A percentile compares a stretch with the other conserved stretches of the same genome.
phyloP scores from a whole-genome alignment of 92 coral and sea anemone species.

The Paragorgia papillata region DNA sequence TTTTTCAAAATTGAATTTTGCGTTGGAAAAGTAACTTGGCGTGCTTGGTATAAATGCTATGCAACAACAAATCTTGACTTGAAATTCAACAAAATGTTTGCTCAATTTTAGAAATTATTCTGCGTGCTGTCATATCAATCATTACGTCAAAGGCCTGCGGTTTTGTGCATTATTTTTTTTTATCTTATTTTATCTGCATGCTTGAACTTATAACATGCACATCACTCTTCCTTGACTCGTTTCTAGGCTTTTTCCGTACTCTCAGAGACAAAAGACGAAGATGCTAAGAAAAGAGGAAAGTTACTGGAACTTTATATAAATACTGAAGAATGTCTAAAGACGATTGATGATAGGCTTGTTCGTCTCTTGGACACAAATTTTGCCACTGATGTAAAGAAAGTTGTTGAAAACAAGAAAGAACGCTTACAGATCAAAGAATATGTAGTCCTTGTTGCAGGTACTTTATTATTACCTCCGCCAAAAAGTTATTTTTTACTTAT shows the following conservation, averaged over 20 bases:
- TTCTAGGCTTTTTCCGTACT: constrained; percentile 30
- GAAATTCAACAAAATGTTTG: too few relatives aligned
- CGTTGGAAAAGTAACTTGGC: too few relatives aligned
- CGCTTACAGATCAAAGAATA: constrained; percentile 20
- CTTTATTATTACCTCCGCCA: background rate
- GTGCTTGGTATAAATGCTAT: too few relatives aligned
- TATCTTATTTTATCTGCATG: too few relatives aligned
- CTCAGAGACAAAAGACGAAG: constrained; percentile 28
- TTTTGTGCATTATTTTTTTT: too few relatives aligned
- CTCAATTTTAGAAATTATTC: too few relatives aligned
- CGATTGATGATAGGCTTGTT: constrained; percentile 15
- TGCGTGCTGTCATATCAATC: too few relatives aligned
- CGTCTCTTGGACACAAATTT: constrained; percentile 7
- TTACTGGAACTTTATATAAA: constrained; percentile 15
- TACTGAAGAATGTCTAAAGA: background rate
- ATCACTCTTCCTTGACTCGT: background rate
- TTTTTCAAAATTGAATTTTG: too few relatives aligned
- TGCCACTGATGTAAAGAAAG: constrained; percentile 20
- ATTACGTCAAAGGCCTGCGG: too few relatives aligned
- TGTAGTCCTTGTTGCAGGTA: constrained; percentile 50
- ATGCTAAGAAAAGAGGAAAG: constrained; percentile 13
- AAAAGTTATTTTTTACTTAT: background rate
- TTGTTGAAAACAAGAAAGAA: background rate
- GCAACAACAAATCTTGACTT: too few relatives aligned
- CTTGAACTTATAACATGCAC: too few relatives aligned